phyloP scores from a whole-genome alignment of 2,888 invertebrate species.

The Aspidiotus destructor region DNA sequence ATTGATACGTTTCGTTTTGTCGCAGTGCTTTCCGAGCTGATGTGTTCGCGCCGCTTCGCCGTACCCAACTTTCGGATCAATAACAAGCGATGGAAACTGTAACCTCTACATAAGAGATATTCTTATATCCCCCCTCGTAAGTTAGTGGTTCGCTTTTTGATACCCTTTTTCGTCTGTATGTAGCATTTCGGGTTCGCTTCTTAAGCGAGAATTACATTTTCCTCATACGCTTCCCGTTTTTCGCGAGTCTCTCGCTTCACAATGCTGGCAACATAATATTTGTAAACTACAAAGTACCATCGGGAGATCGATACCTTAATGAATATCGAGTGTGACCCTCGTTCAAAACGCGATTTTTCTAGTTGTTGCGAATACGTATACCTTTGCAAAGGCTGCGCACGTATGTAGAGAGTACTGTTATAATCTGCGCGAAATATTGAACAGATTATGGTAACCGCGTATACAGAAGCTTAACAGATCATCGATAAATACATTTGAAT shows the following conservation, averaged over 20 bases:
- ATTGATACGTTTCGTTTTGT: slow-evolving; percentile 28
- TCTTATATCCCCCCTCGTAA: slow-evolving; percentile 6
- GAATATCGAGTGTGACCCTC: too few species aligned
- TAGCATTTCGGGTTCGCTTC: neutral
- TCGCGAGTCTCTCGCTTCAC: too few species aligned
- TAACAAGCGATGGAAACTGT: slow-evolving; percentile 30
- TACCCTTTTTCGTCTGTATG: neutral
- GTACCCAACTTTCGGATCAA: slow-evolving; percentile 22
- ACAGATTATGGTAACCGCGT: neutral
- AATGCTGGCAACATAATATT: too few species aligned
- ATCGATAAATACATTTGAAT: neutral
- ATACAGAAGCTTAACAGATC: neutral
- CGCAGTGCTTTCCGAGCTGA: slow-evolving; percentile 5
- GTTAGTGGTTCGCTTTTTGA: slow-evolving; percentile 12
- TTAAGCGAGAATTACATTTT: neutral
- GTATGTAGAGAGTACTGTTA: neutral
- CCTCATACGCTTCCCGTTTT: too few species aligned
- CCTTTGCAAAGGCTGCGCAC: neutral
- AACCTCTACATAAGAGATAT: slow-evolving; percentile 21
- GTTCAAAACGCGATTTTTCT: too few species aligned
- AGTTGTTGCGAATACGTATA: too few species aligned
- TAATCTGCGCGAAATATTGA: neutral
- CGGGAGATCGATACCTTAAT: too few species aligned
- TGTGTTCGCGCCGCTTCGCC: slow-evolving; percentile 12
- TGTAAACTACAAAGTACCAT: too few species aligned